Percentiles rank a stretch among this genome's conserved stretches.
Conservation (phyloP, 2,113 vertebrate species). For the Noturus placidus region DNA sequence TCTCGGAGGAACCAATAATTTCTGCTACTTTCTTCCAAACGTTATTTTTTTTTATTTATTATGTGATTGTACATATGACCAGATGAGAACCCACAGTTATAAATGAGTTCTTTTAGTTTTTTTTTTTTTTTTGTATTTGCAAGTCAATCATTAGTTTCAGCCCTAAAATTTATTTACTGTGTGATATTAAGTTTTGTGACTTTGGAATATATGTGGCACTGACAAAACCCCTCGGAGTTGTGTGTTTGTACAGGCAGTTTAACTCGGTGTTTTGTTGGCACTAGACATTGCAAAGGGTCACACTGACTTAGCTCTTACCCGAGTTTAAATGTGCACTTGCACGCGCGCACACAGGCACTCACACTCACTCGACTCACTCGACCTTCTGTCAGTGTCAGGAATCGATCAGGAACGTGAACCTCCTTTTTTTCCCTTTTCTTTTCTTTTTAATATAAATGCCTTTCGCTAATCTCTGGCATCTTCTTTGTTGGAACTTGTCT, state of each 20-base stretch:
- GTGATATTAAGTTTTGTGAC: neutral
- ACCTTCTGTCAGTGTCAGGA: neutral
- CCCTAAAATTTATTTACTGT: neutral
- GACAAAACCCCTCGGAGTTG: neutral
- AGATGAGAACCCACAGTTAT: no score
- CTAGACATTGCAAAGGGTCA: slow-evolving; percentile 6
- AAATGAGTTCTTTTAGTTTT: no score
- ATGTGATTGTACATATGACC: no score
- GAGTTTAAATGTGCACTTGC: neutral
- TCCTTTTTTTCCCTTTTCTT: neutral
- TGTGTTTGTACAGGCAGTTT: neutral
- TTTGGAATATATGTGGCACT: neutral
- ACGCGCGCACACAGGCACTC: neutral
- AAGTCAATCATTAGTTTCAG: no score
- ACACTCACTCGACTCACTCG: neutral
- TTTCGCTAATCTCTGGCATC: neutral
- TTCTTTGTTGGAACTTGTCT: slow-evolving; percentile 22
- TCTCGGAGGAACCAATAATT: no score
- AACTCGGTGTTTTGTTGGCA: neutral
- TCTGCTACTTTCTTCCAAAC: no score
- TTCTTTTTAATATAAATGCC: neutral
- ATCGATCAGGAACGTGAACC: neutral
- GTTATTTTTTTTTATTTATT: no score
- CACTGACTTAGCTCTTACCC: neutral
- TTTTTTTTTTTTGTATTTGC: neutral